Conservation (phyloP, 1,140 invertebrate species). For the Drosophila paulistorum region DNA sequence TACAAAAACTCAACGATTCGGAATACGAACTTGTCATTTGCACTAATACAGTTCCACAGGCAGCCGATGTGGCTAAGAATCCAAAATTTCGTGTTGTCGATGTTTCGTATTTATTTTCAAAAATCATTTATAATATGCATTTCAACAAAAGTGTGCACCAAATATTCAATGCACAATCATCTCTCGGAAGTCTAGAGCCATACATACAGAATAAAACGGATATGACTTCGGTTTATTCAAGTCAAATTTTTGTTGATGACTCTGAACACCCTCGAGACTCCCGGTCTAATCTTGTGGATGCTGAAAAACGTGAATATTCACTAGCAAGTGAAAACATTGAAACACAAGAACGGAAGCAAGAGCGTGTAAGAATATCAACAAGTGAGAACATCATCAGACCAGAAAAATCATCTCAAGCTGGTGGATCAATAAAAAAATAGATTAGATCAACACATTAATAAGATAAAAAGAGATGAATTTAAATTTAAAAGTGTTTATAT, state of each 20-base stretch:
- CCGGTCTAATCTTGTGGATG: background rate
- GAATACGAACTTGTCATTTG: slow-evolving; percentile 16
- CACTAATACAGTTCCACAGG: slow-evolving; percentile 21
- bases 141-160: slow-evolving; percentile 1
- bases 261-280: background rate
- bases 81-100: slow-evolving; percentile 19
- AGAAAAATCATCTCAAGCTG: background rate
- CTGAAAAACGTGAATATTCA: background rate
- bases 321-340: background rate
- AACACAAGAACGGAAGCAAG: background rate
- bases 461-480: no score
- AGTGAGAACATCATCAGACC: background rate
- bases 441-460: no score
- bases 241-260: background rate
- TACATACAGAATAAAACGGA: background rate
- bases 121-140: slow-evolving; percentile 19
- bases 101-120: slow-evolving; percentile 10
- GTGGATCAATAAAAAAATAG: background rate
- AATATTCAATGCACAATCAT: background rate
- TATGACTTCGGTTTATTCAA: background rate
- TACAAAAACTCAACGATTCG: slow-evolving; percentile 10
- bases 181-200: background rate
- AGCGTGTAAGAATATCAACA: background rate
- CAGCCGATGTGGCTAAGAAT: background rate
- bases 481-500: no score